Evolutionary conservation across 2,797 vertebrate genomes (phyloP).

Genomic region (Apogon hyalosoma): DNA sequence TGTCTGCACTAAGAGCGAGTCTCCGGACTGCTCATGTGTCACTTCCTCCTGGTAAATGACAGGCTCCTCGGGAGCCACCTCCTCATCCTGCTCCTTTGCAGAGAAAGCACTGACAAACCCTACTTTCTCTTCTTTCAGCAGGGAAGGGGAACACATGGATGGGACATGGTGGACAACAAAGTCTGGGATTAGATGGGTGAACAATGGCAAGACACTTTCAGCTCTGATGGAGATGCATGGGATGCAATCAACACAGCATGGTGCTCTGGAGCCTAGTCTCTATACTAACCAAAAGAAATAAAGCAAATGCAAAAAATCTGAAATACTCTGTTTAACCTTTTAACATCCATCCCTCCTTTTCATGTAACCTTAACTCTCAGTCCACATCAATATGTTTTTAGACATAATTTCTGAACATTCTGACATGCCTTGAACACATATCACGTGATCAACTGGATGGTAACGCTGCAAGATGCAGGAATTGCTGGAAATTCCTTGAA

Average conservation of each 20-base stretch:
- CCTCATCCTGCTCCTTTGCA: constrained; percentile 71
- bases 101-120: constrained; percentile 76
- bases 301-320: too few relatives aligned
- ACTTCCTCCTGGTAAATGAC: constrained; percentile 65
- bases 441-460: too few relatives aligned
- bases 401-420: too few relatives aligned
- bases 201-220: constrained; percentile 79
- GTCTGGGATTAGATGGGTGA: constrained; percentile 58
- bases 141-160: constrained; percentile 62
- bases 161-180: constrained; percentile 85
- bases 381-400: too few relatives aligned
- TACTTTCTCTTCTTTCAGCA: constrained; percentile 85
- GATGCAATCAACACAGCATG: constrained; percentile 49
- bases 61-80: constrained; percentile 67
- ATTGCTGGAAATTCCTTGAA: too few relatives aligned
- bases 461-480: too few relatives aligned
- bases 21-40: constrained; percentile 70
- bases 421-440: too few relatives aligned
- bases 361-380: too few relatives aligned
- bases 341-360: too few relatives aligned
- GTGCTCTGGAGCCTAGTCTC: neutral
- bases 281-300: neutral
- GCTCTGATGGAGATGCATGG: constrained; percentile 70
- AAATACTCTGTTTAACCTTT: too few relatives aligned
- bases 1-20: constrained; percentile 76